These are phyloP conservation scores for Drusus annulatus DNA, from an alignment of 1,140 invertebrate genomes.

Conservation along the genomic window DNA sequence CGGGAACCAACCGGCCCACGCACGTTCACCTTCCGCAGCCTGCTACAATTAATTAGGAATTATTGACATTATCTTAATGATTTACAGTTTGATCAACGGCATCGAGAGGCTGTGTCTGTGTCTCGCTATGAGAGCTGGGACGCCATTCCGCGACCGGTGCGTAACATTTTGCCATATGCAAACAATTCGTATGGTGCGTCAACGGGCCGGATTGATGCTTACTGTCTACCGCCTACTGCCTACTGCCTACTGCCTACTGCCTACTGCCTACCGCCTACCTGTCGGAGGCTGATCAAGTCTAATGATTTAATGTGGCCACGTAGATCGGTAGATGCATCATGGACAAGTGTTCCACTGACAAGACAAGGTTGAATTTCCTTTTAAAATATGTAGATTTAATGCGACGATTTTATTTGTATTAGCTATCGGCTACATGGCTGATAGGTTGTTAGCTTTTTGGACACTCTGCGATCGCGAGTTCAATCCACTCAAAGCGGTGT, in stretches of 20 bases:
- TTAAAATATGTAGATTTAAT: no score
- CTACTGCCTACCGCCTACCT: no score
- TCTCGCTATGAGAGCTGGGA: conserved; percentile 26
- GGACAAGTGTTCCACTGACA: background rate
- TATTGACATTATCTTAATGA: conserved; percentile 52
- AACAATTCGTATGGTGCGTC: background rate
- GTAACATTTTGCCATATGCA: conserved; percentile 4
- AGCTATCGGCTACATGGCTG: no score
- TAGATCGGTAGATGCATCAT: background rate
- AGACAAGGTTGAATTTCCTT: no score
- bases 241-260: no score
- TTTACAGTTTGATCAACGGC: conserved; percentile 44
- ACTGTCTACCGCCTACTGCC: no score
- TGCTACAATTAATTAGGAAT: conserved; percentile 47
- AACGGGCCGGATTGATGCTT: conserved; percentile 16
- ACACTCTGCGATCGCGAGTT: no score
- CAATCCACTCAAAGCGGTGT: no score
- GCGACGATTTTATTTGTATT: no score
- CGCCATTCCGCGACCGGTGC: background rate
- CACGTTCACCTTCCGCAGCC: conserved; percentile 7
- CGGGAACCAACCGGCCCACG: conserved; percentile 32
- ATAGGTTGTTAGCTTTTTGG: no score
- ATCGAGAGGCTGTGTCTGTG: conserved; percentile 16
- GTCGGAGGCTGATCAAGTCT: conserved; percentile 10
- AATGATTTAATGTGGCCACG: conserved; percentile 9